Base-by-base conservation (phyloP, 37 sponge, comb jelly and placozoan species). In the Aphrocallistes beatrix region DNA sequence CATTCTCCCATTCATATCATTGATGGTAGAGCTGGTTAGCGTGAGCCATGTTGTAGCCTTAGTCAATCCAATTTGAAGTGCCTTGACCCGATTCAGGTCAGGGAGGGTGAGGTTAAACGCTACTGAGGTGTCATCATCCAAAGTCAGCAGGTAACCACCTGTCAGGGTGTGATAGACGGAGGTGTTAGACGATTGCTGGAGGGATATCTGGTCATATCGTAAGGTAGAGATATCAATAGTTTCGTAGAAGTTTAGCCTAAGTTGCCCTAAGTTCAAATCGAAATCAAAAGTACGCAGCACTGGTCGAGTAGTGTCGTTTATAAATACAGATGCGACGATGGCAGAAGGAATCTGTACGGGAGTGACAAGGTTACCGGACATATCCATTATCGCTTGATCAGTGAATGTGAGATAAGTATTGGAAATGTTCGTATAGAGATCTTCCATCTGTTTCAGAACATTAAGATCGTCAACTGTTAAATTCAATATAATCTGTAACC, bases 381-480 rank as follows among this genome's bases (percentile, higher is more conserved):
- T 93, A 60, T 95, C 93, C 21, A 38, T 60, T 37, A 95, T 89
- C 8, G 90, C 85, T 30, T 40, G n/a, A 28, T 84, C 36, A 0
- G 82, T n/a, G 39, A 95, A 39, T 37, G 82, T 83, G 40, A 95
- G 81, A 85, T 83, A 93, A 40, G 96, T 90, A 23, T 92, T 90
- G 32, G 83, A 36, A 0, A 3, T 34, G 37, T 82, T 85, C 1
- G 88, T 87, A 37, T 85, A 88, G n/a, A 95, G 88, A 6, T 81
- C 23, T 45, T 89, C 91, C 51, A 86, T 50, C 69, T 60, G 69
- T 50, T 89, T 91, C 83, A 95, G 88, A 16, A 83, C 86, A 87
- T 95, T 95, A 1, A 95, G 83, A 51, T 95, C 96, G 69, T 91
- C 89, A 0, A 81, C 42, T 19, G 90, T 90, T 10, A 95, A 39